Percentiles rank a stretch among this genome's conserved stretches.
phyloP scores from a whole-genome alignment of 1,140 invertebrate species.

The Riptortus pedestris region DNA sequence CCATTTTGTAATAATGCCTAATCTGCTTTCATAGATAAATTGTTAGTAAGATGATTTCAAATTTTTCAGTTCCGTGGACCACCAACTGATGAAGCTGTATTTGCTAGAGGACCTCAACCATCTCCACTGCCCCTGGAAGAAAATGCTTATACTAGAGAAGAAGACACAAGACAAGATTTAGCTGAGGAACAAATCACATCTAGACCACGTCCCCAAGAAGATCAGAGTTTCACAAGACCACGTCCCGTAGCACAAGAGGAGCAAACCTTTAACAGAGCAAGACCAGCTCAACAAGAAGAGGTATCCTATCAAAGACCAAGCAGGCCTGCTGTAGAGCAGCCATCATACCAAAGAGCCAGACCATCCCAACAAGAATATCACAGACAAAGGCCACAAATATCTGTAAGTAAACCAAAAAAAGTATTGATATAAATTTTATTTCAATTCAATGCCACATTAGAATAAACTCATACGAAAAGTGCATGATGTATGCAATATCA shows the following conservation, averaged over 20 bases:
- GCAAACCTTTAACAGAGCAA: neutral
- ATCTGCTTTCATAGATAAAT: too few species aligned
- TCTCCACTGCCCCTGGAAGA: neutral
- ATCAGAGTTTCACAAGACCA: neutral
- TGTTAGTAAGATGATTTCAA: too few species aligned
- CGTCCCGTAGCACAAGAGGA: neutral
- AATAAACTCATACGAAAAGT: neutral
- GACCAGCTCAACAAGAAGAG: neutral
- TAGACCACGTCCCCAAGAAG: neutral
- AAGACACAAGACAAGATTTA: neutral
- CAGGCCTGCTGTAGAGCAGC: neutral
- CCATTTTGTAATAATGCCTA: too few species aligned
- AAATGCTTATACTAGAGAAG: neutral
- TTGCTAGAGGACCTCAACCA: neutral
- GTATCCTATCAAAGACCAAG: neutral
- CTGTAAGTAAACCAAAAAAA: neutral
- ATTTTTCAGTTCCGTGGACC: too few species aligned
- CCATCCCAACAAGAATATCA: neutral
- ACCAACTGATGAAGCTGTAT: neutral
- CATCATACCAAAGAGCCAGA: neutral
- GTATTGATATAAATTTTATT: neutral
- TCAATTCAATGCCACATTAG: neutral
- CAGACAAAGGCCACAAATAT: neutral
- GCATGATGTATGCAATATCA: neutral
- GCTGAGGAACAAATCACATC: neutral